These are phyloP conservation scores for Chelmon rostratus DNA, from an alignment of 2,797 vertebrate genomes.

Conservation along the genomic window DNA sequence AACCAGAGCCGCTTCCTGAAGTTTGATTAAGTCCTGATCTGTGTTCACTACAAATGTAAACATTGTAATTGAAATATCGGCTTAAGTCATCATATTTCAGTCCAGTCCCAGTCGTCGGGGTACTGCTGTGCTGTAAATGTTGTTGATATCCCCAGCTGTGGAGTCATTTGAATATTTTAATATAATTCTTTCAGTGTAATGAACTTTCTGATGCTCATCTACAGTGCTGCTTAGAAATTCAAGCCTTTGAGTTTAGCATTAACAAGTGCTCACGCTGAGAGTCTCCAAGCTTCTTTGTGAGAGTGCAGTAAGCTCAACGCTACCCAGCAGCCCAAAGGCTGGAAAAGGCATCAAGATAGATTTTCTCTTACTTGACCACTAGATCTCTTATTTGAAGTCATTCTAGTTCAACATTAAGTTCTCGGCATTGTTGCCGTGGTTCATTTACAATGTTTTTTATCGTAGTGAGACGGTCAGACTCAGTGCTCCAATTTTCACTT, in stretches of 20 bases:
- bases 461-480: constrained; percentile 38
- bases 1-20: constrained; percentile 3
- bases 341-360: constrained; percentile 55
- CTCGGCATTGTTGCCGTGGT: constrained; percentile 52
- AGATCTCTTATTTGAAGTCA: constrained; percentile 59
- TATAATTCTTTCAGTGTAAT: constrained; percentile 57
- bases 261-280: constrained; percentile 71
- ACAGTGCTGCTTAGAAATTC: constrained; percentile 60
- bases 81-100: constrained; percentile 25
- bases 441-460: constrained; percentile 51
- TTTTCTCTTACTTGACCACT: constrained; percentile 61
- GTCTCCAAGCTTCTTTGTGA: constrained; percentile 70
- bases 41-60: constrained; percentile 42
- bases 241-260: constrained; percentile 70
- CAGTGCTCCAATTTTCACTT: constrained; percentile 15
- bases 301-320: constrained; percentile 66
- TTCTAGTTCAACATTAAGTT: constrained; percentile 47
- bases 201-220: constrained; percentile 71
- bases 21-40: constrained; percentile 28
- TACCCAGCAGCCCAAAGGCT: constrained; percentile 65
- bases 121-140: constrained; percentile 37
- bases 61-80: constrained; percentile 37
- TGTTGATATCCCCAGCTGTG: constrained; percentile 32
- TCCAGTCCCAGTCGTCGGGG: neutral
- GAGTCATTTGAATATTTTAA: constrained; percentile 65